These are phyloP conservation scores for Anguilla japonica DNA, from an alignment of 2,113 vertebrate genomes.

Conservation along the genomic window DNA sequence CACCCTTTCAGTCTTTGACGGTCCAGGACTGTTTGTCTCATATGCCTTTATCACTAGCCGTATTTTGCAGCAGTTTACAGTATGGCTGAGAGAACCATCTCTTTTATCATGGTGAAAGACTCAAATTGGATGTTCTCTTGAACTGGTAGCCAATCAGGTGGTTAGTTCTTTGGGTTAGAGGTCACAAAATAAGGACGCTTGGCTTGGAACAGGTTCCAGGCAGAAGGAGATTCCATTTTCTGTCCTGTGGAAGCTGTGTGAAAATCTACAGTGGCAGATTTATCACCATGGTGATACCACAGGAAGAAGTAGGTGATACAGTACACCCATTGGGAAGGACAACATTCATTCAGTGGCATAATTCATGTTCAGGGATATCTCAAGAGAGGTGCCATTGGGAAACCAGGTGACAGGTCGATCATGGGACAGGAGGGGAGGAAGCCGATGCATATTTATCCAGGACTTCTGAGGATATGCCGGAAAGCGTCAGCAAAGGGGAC, in stretches of 20 bases:
- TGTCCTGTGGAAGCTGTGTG: too few species aligned
- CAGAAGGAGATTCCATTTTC: background rate
- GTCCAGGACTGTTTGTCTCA: too few species aligned
- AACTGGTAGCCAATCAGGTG: background rate
- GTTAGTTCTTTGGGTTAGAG: background rate
- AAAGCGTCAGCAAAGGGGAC: too few species aligned
- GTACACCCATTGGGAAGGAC: background rate
- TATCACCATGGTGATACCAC: background rate
- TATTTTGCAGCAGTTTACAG: background rate
- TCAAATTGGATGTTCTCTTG: background rate
- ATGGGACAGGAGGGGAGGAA: background rate
- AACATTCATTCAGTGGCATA: background rate
- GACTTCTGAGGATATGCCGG: too few species aligned
- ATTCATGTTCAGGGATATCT: background rate
- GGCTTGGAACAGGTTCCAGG: background rate
- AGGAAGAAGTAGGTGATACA: background rate
- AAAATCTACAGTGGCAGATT: background rate
- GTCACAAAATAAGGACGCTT: background rate
- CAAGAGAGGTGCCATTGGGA: background rate
- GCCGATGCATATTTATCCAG: background rate
- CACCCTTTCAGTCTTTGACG: too few species aligned
- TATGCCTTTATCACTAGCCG: background rate
- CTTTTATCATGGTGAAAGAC: background rate
- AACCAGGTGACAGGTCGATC: background rate
- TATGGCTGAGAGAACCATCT: background rate